Percentiles rank a stretch among this genome's conserved stretches.
Evolutionary conservation across 2,888 invertebrate species (phyloP).

Genomic region (Drosophila incognita): DNA sequence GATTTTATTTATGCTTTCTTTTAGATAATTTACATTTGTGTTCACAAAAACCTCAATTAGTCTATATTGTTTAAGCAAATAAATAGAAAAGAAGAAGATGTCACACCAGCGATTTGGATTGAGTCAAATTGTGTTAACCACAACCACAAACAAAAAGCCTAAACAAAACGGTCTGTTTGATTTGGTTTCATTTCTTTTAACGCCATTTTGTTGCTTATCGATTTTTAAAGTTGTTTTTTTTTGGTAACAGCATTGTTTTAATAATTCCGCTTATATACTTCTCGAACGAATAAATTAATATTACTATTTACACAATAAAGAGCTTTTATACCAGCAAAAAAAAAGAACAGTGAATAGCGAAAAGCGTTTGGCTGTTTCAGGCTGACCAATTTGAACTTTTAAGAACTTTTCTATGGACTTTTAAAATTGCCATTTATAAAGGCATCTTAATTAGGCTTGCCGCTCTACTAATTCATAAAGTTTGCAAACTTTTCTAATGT

Average conservation of each 20-base stretch:
- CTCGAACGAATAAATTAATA: not conserved
- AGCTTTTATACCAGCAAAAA: not conserved
- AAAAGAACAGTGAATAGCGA: not conserved
- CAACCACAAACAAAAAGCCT: not conserved
- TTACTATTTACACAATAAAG: not conserved
- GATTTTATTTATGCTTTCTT: not conserved
- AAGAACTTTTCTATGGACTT: slow-evolving; percentile 27
- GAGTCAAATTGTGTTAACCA: not conserved
- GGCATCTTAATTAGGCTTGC: slow-evolving; percentile 46
- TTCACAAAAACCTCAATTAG: not conserved
- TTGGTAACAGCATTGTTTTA: not conserved
- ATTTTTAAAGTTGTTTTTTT: not conserved
- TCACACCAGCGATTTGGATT: not conserved
- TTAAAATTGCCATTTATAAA: slow-evolving; percentile 36
- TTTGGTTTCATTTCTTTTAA: too few relatives aligned
- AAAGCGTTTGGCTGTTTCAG: not conserved
- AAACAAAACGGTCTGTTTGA: not conserved
- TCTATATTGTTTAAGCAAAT: not conserved
- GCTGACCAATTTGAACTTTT: slow-evolving; percentile 14
- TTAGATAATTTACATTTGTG: not conserved
- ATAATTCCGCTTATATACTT: not conserved
- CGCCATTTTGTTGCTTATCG: too few relatives aligned
- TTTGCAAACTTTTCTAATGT: slow-evolving; percentile 68
- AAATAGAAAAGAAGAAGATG: not conserved
- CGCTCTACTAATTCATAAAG: slow-evolving; percentile 56